phyloP scores from a whole-genome alignment of 2,888 invertebrate genomes.

The Lasioglossum figueresi region DNA sequence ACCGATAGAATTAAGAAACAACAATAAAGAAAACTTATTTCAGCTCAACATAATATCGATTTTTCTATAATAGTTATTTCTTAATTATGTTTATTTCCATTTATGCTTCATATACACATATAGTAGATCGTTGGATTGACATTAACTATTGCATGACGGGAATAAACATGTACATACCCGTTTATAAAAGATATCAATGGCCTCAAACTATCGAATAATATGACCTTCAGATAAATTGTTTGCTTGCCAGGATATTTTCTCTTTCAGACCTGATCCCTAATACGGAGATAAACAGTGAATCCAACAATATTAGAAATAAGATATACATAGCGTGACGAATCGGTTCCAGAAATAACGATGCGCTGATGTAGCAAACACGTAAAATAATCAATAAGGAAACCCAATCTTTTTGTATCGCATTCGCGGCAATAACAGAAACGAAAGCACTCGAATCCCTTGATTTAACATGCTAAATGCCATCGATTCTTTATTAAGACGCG shows the following conservation, averaged over 20 bases:
- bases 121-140: no score
- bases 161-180: background rate
- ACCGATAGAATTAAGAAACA: no score
- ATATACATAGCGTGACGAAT: background rate
- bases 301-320: background rate
- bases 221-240: no score
- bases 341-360: background rate
- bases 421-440: constrained; percentile 5
- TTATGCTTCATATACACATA: no score
- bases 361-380: background rate
- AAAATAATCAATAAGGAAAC: background rate
- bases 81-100: background rate
- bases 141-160: background rate
- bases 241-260: no score
- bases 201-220: no score
- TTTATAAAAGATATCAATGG: background rate
- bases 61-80: background rate
- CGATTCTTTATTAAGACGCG: constrained; percentile 82
- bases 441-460: background rate
- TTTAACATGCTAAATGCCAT: constrained; percentile 6
- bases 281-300: background rate
- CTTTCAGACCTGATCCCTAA: no score
- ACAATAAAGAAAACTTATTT: no score
- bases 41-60: background rate
- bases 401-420: background rate